Evolutionary conservation across 2,113 vertebrate species (phyloP), one percentile per base, ranked within the genome.

Genomic region (Monopterus albus): DNA sequence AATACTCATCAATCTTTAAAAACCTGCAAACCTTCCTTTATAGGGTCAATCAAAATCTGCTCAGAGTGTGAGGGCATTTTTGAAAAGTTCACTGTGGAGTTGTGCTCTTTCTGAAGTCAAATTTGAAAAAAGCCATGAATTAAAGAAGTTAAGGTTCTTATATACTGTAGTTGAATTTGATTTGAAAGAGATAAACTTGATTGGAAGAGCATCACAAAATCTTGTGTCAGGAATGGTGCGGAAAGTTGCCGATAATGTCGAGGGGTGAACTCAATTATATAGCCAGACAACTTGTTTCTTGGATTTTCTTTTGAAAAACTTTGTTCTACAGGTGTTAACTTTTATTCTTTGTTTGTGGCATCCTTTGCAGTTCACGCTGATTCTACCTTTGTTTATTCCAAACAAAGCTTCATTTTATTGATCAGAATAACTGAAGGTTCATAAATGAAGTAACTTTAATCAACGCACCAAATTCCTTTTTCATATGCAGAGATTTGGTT

Each of bases 401-500:
- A 15, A 50, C 2, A 63, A 12, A 3, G 29, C 20, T 45, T 20
- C 1, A 0, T 5, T 13, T 49, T 7, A 47, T 18, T 18, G 8
- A 17, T 43, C 5, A 6, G 23, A 47, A 11, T 46, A 7, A 42
- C n/a, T 11, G 18, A 42, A 13, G 10, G 36, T 23, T 38, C 23
- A 17, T 23, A 46, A 38, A 47, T 43, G 4, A 6, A 52, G 7
- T 7, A 25, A 46, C 29, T 53, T 66, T 15, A 43, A 60, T 43
- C 14, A 7, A 33, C 5, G 58, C 20, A 17, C 47, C 56, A 31
- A 36, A 31, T 47, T 46, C 53, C 58, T 43, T n/a, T 11, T 14
- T 18, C 11, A 25, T 8, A 39, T 52, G 60, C 57, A 45, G 52
- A 13, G 49, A 50, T 62, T 55, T 49, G 65, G 45, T 77, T 78